Evolutionary conservation across 2,113 vertebrate genomes (phyloP).

Genomic region (Carassius gibelio): DNA sequence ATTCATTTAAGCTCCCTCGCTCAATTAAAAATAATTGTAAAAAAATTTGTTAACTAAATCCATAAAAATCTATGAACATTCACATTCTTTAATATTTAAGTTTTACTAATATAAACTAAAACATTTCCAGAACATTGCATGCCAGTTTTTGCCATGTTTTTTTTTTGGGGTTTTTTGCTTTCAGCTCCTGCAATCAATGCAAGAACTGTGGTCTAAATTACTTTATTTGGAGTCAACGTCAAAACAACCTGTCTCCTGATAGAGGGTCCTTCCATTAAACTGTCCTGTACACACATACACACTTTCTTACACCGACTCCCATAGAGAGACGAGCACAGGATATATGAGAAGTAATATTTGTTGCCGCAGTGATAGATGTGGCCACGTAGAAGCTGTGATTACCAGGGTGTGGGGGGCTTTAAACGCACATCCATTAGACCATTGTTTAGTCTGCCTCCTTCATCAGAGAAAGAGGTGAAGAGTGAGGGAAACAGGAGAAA

Average conservation of each 20-base stretch:
- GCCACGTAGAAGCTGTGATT: constrained; percentile 67
- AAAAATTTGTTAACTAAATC: background rate
- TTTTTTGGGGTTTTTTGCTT: constrained; percentile 38
- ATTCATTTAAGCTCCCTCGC: background rate
- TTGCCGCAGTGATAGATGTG: constrained; percentile 71
- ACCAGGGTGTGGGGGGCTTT: constrained; percentile 64
- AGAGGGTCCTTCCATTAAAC: constrained; percentile 72
- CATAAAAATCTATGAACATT: background rate
- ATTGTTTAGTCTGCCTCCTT: constrained; percentile 61
- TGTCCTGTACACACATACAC: constrained; percentile 49
- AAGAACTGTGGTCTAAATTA: constrained; percentile 71
- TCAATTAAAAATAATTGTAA: background rate
- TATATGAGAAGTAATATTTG: constrained; percentile 73
- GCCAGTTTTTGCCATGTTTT: constrained; percentile 18
- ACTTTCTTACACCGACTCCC: background rate
- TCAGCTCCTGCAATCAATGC: constrained; percentile 73
- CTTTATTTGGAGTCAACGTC: constrained; percentile 71
- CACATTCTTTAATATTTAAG: background rate
- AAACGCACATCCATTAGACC: constrained; percentile 72
- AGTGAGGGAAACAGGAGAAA: constrained; percentile 21
- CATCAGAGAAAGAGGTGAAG: constrained; percentile 26
- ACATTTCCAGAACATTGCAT: background rate
- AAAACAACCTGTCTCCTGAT: constrained; percentile 71
- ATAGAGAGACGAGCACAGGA: constrained; percentile 38
- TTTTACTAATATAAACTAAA: background rate